These are phyloP conservation scores for Orchesella cincta DNA, from an alignment of 1,140 invertebrate genomes.

Conservation along the genomic window DNA sequence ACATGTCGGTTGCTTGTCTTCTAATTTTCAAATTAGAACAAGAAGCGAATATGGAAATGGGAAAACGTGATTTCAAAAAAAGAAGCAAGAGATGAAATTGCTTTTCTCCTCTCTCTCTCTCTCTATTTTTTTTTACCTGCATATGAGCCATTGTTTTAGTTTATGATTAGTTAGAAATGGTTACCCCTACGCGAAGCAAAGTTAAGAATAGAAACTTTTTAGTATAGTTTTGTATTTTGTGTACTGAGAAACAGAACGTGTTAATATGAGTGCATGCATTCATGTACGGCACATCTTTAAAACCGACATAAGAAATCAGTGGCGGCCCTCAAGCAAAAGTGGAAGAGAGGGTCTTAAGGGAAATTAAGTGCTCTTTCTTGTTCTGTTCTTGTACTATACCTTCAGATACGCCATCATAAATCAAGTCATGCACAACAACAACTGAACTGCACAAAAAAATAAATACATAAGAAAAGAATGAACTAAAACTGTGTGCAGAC, in stretches of 20 bases:
- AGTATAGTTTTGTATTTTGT: too few relatives aligned
- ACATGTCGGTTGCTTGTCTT: neutral
- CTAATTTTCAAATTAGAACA: neutral
- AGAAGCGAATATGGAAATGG: neutral
- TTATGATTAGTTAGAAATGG: too few relatives aligned
- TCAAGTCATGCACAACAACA: conserved; percentile 21
- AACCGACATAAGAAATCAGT: neutral
- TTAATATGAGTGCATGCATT: too few relatives aligned
- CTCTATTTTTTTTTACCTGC: neutral
- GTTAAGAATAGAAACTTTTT: too few relatives aligned
- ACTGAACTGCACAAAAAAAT: too few relatives aligned
- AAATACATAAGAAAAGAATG: too few relatives aligned
- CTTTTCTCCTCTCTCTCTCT: neutral
- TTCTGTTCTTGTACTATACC: conserved; percentile 5
- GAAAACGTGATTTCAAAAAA: neutral
- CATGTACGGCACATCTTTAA: too few relatives aligned
- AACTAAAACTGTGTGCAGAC: too few relatives aligned
- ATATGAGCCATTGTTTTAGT: too few relatives aligned
- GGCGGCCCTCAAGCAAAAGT: conserved; percentile 11
- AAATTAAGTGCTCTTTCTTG: conserved; percentile 30
- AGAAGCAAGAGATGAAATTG: neutral
- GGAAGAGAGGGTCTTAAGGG: conserved; percentile 26
- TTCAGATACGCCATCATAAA: conserved; percentile 22
- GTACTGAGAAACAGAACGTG: too few relatives aligned
- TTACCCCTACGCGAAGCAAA: too few relatives aligned